Percentiles rank a stretch among this genome's conserved stretches.
phyloP scores from a whole-genome alignment of 2,797 vertebrate species.

The Liparis tanakae region DNA sequence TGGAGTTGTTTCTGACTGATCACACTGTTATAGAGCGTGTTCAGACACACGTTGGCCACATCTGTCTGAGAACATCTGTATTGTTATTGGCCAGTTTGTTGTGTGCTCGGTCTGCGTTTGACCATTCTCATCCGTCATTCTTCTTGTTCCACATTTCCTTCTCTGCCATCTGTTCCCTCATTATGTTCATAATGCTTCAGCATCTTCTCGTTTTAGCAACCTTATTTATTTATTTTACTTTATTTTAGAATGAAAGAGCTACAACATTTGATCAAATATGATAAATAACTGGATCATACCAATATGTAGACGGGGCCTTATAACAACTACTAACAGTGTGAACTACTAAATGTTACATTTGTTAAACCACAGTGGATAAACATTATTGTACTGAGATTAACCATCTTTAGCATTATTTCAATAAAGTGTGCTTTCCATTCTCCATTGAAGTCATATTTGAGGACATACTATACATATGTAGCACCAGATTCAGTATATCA shows the following conservation, averaged over 20 bases:
- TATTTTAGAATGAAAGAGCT: slow-evolving; percentile 6
- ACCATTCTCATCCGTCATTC: slow-evolving; percentile 34
- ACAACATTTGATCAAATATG: not conserved
- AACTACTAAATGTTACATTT: not conserved
- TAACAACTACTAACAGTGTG: not conserved
- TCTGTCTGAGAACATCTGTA: slow-evolving; percentile 16
- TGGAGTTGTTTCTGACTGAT: not conserved
- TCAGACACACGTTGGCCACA: not conserved
- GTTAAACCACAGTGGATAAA: not conserved
- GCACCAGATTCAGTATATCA: slow-evolving; percentile 16
- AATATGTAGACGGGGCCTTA: not conserved
- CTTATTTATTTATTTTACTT: slow-evolving; percentile 9
- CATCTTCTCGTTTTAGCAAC: slow-evolving; percentile 14
- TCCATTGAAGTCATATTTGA: not conserved
- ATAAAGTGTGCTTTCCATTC: slow-evolving; percentile 2
- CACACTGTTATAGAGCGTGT: not conserved
- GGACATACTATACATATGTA: slow-evolving; percentile 7
- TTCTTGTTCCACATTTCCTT: slow-evolving; percentile 36
- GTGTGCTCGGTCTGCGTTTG: slow-evolving; percentile 25
- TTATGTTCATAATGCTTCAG: slow-evolving; percentile 32
- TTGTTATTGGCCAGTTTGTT: not conserved
- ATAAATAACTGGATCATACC: not conserved
- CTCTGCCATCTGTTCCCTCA: slow-evolving; percentile 43
- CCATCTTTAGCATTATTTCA: not conserved
- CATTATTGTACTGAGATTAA: not conserved